These are phyloP conservation scores for Drosophila tristis DNA, from an alignment of 1,140 invertebrate genomes.

Conservation along the genomic window DNA sequence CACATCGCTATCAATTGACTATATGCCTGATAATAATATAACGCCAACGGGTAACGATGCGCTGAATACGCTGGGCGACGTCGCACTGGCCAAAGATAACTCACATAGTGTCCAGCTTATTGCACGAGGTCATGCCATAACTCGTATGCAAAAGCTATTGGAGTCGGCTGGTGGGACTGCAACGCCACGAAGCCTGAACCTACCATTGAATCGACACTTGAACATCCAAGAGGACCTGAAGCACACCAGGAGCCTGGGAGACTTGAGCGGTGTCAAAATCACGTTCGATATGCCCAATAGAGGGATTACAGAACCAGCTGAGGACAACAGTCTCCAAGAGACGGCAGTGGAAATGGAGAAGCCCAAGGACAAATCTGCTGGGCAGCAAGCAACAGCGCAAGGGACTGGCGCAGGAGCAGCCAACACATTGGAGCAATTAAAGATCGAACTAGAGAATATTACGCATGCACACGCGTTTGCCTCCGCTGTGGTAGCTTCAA, in stretches of 20 bases:
- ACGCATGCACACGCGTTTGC: conserved; percentile 84
- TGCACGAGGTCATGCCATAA: conserved; percentile 56
- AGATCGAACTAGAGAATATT: conserved; percentile 86
- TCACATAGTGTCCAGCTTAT: conserved; percentile 31
- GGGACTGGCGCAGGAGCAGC: conserved; percentile 83
- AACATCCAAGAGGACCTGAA: conserved; percentile 67
- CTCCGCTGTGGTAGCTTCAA: conserved; percentile 74
- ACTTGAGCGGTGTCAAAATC: conserved; percentile 69
- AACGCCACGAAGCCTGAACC: conserved; percentile 63
- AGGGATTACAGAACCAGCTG: conserved; percentile 14
- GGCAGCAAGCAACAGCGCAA: conserved; percentile 20
- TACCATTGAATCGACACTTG: conserved; percentile 65
- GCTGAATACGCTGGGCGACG: conserved; percentile 48
- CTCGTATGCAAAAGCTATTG: conserved; percentile 63
- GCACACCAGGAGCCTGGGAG: conserved; percentile 68
- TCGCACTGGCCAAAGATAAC: conserved; percentile 29
- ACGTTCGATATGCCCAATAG: conserved; percentile 76
- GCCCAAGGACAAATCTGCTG: conserved; percentile 54
- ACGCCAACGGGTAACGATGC: conserved; percentile 69
- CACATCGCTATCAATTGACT: conserved; percentile 84
- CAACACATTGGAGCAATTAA: conserved; percentile 85
- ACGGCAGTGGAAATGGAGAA: conserved; percentile 44
- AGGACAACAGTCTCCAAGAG: background rate
- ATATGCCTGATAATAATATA: conserved; percentile 85
- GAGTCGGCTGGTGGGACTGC: conserved; percentile 55